phyloP scores from a whole-genome alignment of 2,113 vertebrate species.

The Shinisaurus crocodilurus region DNA sequence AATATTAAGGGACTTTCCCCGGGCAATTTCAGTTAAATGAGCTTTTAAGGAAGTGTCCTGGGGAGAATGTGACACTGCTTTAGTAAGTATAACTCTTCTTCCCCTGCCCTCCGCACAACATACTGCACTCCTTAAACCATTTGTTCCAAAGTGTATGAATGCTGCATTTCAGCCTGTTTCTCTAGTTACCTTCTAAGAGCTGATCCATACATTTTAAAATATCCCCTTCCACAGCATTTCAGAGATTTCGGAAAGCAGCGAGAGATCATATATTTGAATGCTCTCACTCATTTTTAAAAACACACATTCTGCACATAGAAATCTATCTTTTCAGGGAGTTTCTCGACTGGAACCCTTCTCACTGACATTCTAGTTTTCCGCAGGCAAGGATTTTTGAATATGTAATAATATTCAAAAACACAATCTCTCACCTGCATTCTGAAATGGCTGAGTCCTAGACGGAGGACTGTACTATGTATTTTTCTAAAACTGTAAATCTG shows the following conservation, averaged over 20 bases:
- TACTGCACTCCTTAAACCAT: too few species aligned
- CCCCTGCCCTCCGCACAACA: too few species aligned
- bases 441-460: neutral
- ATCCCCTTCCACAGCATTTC: neutral
- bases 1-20: too few species aligned
- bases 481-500: neutral
- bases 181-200: neutral
- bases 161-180: slow-evolving; percentile 18
- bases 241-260: neutral
- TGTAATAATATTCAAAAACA: neutral
- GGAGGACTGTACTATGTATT: neutral
- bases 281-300: neutral
- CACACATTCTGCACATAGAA: neutral
- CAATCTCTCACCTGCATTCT: neutral
- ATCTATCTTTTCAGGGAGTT: neutral
- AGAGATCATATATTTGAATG: neutral
- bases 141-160: slow-evolving; percentile 38
- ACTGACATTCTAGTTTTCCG: neutral
- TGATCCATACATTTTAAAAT: neutral
- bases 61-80: too few species aligned
- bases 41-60: too few species aligned
- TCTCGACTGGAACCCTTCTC: neutral
- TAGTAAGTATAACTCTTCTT: too few species aligned
- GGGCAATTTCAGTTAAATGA: too few species aligned
- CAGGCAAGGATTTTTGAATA: neutral